Conservation (phyloP, 37 sponge, comb jelly and placozoan genomes). For the Cladorhizidae sp. region DNA sequence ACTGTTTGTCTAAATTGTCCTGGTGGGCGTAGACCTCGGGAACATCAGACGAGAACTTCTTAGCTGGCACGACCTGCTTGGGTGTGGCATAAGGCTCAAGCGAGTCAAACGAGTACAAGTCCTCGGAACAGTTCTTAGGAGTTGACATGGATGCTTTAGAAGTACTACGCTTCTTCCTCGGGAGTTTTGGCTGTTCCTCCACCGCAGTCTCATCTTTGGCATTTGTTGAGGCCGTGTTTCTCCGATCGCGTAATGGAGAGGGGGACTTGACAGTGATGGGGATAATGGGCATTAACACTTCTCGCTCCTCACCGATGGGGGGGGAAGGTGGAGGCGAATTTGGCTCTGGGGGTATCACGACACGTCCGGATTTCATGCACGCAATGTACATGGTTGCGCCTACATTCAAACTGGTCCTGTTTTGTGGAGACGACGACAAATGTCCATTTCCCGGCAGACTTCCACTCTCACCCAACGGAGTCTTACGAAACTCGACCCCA, state of each 20-base stretch:
- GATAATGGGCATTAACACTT: too few species aligned
- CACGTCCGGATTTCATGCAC: background rate
- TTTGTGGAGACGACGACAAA: background rate
- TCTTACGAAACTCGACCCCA: background rate
- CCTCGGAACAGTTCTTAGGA: too few species aligned
- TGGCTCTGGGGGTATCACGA: conserved; percentile 12
- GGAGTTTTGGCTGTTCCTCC: conserved; percentile 8
- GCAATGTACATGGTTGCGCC: background rate
- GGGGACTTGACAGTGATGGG: background rate
- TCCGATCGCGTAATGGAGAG: background rate
- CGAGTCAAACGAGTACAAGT: too few species aligned
- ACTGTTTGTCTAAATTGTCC: too few species aligned
- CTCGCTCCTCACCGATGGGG: background rate
- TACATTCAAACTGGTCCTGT: background rate
- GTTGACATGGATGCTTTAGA: too few species aligned
- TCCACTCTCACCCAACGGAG: background rate
- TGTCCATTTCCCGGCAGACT: background rate
- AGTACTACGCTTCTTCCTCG: background rate
- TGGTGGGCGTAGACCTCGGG: too few species aligned
- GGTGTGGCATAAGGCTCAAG: too few species aligned
- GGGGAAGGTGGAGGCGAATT: conserved; percentile 25
- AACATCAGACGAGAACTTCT: too few species aligned
- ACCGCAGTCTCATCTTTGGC: background rate
- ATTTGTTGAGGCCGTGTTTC: background rate
- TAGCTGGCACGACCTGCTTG: too few species aligned